Percentiles rank a stretch among this genome's conserved stretches.
These are phyloP conservation scores for Malaclemys terrapin DNA, from an alignment of 2,113 vertebrate species.

Conservation along the genomic window DNA sequence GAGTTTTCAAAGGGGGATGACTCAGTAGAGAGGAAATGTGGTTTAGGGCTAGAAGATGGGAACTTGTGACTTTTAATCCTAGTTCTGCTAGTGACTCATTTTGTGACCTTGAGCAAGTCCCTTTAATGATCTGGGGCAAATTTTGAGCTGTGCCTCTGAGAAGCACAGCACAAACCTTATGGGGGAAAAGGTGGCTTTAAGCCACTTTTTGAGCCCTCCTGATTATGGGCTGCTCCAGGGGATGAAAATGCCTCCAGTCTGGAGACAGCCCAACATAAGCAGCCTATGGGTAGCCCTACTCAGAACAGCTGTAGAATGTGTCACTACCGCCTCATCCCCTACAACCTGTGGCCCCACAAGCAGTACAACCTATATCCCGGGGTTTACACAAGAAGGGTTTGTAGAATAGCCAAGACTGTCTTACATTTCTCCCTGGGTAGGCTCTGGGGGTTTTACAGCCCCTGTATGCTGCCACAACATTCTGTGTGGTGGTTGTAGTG, in stretches of 20 bases:
- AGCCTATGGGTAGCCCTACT: background rate
- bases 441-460: background rate
- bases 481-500: background rate
- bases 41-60: conserved; percentile 42
- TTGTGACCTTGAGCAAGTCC: background rate
- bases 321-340: rapidly evolving
- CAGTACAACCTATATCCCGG: background rate
- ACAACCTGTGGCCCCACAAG: background rate
- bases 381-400: background rate
- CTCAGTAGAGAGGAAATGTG: conserved; percentile 32
- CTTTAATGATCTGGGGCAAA: background rate
- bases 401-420: background rate
- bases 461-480: rapidly evolving
- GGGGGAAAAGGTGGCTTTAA: background rate
- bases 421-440: background rate
- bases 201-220: background rate
- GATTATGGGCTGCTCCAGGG: background rate
- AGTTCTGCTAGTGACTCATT: background rate
- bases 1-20: conserved; percentile 46
- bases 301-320: background rate
- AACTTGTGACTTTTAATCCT: conserved; percentile 62
- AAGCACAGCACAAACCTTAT: background rate
- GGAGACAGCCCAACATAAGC: no score
- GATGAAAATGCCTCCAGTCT: background rate
- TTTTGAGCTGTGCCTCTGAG: background rate